Base-by-base conservation (phyloP, 1,140 invertebrate genomes). In the Drosophila insularis region DNA sequence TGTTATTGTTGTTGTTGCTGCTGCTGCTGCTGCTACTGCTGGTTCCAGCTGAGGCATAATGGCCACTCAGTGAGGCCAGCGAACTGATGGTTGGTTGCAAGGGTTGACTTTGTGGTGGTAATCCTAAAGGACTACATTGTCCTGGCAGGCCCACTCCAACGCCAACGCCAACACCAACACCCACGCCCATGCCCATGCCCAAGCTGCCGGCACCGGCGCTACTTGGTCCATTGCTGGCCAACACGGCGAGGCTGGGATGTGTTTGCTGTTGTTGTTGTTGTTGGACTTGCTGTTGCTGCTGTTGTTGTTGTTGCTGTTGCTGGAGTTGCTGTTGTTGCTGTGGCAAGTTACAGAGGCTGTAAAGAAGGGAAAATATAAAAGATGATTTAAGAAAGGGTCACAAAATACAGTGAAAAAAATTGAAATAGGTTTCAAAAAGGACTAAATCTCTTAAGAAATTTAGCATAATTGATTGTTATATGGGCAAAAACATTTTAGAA, bases 61-160 rank as follows among this genome's bases (percentile, higher is more conserved):
- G 82, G 3, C 73, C 74, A 56, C 76, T 81, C 19, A 90, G 68
- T 62, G 89, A 84, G 46, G 81, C 71, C 70, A 86, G 56, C 17
- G 82, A 78, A 17, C 79, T 85, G 14, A 91, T 85, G 1, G 90
- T 91, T 4, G 90, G 89, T 63, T 90, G 90, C 63, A 91, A 67
- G 32, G 90, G 86, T 35, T 91, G 90, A n/a, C 80, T 89, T 54
- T 91, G 86, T 13, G 90, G 90, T 58, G 90, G 90, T 73, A 91
- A 19, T 13, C 80, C 73, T 40, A 91, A 50, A 0, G 90, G 90
- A 60, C 87, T 91, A 61, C 85, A 89, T 46, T 87, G 82, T 10
- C 82, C 84, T 3, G 70, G 68, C 72, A 79, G 72, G 69, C 82
- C 81, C 31, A 69, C 78, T 0, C 71, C n/a, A n/a, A 69, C 54